These are phyloP conservation scores for Tribolium freemani DNA, from an alignment of 2,888 invertebrate genomes.

Conservation along the genomic window DNA sequence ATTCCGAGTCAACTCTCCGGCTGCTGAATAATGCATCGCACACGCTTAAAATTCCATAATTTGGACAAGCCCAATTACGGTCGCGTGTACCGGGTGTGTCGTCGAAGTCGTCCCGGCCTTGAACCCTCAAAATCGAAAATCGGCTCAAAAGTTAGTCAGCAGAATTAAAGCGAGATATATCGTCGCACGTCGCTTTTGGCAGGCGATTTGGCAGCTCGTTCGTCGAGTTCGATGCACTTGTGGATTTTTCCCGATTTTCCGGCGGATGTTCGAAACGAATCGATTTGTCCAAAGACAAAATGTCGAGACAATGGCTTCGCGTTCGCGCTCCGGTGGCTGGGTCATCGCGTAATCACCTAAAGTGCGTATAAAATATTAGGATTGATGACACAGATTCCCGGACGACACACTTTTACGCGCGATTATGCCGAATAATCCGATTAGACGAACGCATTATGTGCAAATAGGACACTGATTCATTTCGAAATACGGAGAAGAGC, in stretches of 20 bases:
- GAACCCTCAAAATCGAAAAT: neutral
- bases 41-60: neutral
- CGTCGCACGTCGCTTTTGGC: neutral
- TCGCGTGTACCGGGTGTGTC: neutral
- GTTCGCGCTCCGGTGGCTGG: slow-evolving; percentile 59
- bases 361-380: slow-evolving; percentile 40
- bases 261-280: slow-evolving; percentile 47
- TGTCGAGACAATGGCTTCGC: slow-evolving; percentile 54
- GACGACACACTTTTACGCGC: slow-evolving; percentile 38
- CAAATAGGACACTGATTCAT: slow-evolving; percentile 24
- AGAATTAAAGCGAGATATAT: neutral
- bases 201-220: neutral
- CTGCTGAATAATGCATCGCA: neutral
- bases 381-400: slow-evolving; percentile 36
- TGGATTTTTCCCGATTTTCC: slow-evolving; percentile 7
- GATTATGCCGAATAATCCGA: slow-evolving; percentile 31
- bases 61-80: neutral
- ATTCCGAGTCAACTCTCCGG: neutral
- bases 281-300: slow-evolving; percentile 45
- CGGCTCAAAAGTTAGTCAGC: slow-evolving; percentile 22
- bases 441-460: slow-evolving; percentile 26
- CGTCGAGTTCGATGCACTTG: neutral
- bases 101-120: neutral
- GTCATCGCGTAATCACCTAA: slow-evolving; percentile 51
- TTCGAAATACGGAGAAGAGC: slow-evolving; percentile 22